These are phyloP conservation scores for Phalacrocorax pelagicus DNA, from an alignment of 2,113 vertebrate species.

Conservation along the genomic window DNA sequence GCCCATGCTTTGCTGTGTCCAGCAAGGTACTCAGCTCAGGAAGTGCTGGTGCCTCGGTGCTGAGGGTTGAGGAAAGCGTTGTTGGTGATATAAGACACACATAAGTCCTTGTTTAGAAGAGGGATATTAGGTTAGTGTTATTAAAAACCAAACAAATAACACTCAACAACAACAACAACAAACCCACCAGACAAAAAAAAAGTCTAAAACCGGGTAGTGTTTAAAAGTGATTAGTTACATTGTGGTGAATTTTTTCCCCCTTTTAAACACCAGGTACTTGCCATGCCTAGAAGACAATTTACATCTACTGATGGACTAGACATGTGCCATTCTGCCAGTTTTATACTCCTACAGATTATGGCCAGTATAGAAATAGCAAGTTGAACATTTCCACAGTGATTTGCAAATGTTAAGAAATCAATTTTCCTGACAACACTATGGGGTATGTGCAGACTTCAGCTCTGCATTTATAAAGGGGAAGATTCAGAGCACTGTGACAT, in stretches of 20 bases:
- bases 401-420: conserved; percentile 39
- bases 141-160: background rate
- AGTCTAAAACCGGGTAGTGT: background rate
- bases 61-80: background rate
- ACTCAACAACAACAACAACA: background rate
- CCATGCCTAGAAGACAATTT: background rate
- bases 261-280: background rate
- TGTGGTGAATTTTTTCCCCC: background rate
- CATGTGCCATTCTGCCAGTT: background rate
- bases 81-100: background rate
- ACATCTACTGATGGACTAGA: background rate
- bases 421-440: conserved; percentile 8
- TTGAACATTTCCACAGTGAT: conserved; percentile 27
- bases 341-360: background rate
- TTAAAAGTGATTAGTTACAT: background rate
- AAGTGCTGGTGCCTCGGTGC: background rate
- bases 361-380: background rate
- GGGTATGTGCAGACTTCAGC: background rate
- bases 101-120: background rate
- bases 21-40: background rate
- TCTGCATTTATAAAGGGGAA: background rate
- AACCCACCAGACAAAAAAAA: background rate
- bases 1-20: background rate
- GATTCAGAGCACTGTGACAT: background rate
- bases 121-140: background rate